A percentile compares a stretch with the other conserved stretches of the same genome.
Conservation (phyloP, 1,140 invertebrate species). For the Pinna nobilis region DNA sequence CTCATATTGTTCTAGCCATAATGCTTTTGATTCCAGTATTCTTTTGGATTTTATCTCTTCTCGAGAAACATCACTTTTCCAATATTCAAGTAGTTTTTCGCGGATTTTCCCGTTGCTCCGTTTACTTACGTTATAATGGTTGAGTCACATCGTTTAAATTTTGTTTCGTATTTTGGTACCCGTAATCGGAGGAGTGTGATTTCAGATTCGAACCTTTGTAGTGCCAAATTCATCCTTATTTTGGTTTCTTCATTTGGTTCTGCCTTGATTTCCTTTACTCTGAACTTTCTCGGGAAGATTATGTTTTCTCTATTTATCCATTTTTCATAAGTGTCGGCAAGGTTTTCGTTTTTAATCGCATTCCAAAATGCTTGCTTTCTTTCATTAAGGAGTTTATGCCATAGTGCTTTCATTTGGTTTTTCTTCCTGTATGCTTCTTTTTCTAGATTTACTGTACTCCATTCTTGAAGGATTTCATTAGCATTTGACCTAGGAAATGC, state of each 20-base stretch:
- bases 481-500: neutral
- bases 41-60: slow-evolving; percentile 9
- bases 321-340: too few relatives aligned
- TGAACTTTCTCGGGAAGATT: neutral
- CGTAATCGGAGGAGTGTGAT: neutral
- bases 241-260: slow-evolving; percentile 12
- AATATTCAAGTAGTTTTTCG: neutral
- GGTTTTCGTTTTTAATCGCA: too few relatives aligned
- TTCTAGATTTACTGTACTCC: neutral
- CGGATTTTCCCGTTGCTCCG: neutral
- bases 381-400: neutral
- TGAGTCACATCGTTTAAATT: neutral
- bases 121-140: neutral
- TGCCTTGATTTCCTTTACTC: neutral
- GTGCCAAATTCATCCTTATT: slow-evolving; percentile 2
- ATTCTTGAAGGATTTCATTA: neutral
- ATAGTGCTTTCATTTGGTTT: neutral
- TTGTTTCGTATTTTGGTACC: slow-evolving; percentile 9
- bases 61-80: neutral
- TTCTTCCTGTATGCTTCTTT: slow-evolving; percentile 1
- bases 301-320: neutral
- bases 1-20: slow-evolving; percentile 12
- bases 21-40: slow-evolving; percentile 2
- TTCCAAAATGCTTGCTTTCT: too few relatives aligned
- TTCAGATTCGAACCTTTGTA: slow-evolving; percentile 5